phyloP scores from a whole-genome alignment of 2,888 invertebrate genomes.

The Myopa testacea region DNA sequence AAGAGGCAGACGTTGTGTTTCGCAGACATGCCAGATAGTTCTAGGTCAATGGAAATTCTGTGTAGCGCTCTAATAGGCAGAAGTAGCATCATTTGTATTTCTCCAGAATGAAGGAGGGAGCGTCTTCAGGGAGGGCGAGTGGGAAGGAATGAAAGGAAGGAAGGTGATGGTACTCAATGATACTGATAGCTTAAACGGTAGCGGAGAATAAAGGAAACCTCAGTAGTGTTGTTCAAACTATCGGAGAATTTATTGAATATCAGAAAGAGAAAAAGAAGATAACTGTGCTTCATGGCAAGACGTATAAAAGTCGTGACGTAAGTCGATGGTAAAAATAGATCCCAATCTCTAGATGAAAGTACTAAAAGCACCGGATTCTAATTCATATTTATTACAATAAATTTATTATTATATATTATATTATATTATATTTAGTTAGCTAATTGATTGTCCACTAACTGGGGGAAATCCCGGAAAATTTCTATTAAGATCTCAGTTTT shows the following conservation, averaged over 20 bases:
- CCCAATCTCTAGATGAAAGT: too few relatives aligned
- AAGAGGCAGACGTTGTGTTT: background rate
- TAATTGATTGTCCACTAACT: too few relatives aligned
- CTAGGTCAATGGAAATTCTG: slow-evolving; percentile 39
- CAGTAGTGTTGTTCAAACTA: background rate
- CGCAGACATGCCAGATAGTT: slow-evolving; percentile 33
- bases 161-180: background rate
- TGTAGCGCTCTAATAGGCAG: slow-evolving; percentile 34
- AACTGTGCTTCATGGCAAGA: background rate
- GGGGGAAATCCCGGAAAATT: too few relatives aligned
- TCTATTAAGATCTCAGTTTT: too few relatives aligned
- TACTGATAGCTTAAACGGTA: slow-evolving; percentile 15
- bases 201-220: background rate
- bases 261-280: too few relatives aligned
- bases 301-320: background rate
- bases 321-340: too few relatives aligned
- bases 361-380: too few relatives aligned
- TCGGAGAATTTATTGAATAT: slow-evolving; percentile 3
- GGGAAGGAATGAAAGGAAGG: background rate
- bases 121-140: background rate
- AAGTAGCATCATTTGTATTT: slow-evolving; percentile 15
- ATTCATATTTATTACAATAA: too few relatives aligned
- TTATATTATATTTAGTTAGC: too few relatives aligned
- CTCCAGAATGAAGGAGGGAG: background rate
- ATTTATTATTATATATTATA: too few relatives aligned